Conservation (phyloP, 2,113 vertebrate species). For the Oncorhynchus clarkii region DNA sequence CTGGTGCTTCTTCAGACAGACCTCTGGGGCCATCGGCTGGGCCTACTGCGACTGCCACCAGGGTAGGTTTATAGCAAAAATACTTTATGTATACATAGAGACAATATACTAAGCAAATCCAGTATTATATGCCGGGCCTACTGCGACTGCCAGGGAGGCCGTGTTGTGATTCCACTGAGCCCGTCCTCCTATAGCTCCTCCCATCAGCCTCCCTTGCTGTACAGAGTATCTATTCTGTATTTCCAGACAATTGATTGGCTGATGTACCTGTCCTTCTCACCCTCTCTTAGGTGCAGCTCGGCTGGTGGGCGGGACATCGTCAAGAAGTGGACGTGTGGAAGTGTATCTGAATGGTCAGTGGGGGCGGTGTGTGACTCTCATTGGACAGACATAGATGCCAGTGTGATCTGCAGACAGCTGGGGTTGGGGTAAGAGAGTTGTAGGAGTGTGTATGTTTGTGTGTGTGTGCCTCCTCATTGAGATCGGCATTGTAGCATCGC, state of each 20-base stretch:
- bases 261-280: background rate
- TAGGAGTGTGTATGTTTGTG: too few species aligned
- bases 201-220: too few species aligned
- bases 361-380: slow-evolving; percentile 83
- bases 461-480: too few species aligned
- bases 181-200: too few species aligned
- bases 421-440: slow-evolving; percentile 73
- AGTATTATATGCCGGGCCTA: too few species aligned
- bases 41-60: slow-evolving; percentile 89
- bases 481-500: too few species aligned
- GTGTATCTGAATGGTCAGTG: slow-evolving; percentile 83
- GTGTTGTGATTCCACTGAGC: too few species aligned
- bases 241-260: too few species aligned
- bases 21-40: slow-evolving; percentile 83
- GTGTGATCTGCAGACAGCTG: slow-evolving; percentile 87
- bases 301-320: slow-evolving; percentile 72
- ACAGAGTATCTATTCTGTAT: too few species aligned
- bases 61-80: slow-evolving; percentile 59
- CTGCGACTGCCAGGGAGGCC: too few species aligned
- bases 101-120: too few species aligned
- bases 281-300: slow-evolving; percentile 73
- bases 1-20: slow-evolving; percentile 89
- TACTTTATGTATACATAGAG: too few species aligned
- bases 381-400: slow-evolving; percentile 86
- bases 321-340: slow-evolving; percentile 73